Evolutionary conservation across 2,888 invertebrate genomes (phyloP), one percentile per base, ranked within the genome.

Genomic region (Cyaniris semiargus): DNA sequence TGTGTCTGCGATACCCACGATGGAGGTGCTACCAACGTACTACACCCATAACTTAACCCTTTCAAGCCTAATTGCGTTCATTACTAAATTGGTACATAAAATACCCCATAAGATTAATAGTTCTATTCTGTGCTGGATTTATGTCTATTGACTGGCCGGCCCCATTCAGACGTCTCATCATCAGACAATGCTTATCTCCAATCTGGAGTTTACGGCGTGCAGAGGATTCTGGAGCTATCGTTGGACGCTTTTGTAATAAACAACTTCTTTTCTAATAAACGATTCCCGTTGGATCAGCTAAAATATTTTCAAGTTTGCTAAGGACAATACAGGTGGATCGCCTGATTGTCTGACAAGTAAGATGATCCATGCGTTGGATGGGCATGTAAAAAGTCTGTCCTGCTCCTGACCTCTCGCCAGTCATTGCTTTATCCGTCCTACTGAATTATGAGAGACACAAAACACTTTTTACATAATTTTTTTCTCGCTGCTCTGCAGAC

Each of bases 41-140:
- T 53, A 18, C 18, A 53, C 0, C 53, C 18, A 18, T 53, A 23
- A 74, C n/a, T 74, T 53, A 44, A 74, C 53, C 23, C 23, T 21
- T 53, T 18, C 27, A 4, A 72, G 6, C 3, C 27, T 74, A 74
- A 74, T 74, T 74, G 48, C 18, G 74, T 74, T 74, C 48, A 48
- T 74, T 74, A 74, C 23, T 74, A 44, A 72, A 72, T 72, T 72
- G 74, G 23, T 23, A 53, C 74, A 74, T 53, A 74, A 74, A 74
- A 72, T 44, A 72, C 15, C 74, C 74, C 56, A n/a, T 81, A 84
- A 81, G 90, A 91, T 91, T 87, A 89, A 89, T 89, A 83, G 87
- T 82, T 83, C 86, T 86, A 90, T 90, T 91, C 87, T 89, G 80
- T 79, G 81, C 86, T 84, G 86, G 89, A 90, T 91, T 90, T 90